phyloP scores from a whole-genome alignment of 2,888 invertebrate species.

The Trachelus tabidus region DNA sequence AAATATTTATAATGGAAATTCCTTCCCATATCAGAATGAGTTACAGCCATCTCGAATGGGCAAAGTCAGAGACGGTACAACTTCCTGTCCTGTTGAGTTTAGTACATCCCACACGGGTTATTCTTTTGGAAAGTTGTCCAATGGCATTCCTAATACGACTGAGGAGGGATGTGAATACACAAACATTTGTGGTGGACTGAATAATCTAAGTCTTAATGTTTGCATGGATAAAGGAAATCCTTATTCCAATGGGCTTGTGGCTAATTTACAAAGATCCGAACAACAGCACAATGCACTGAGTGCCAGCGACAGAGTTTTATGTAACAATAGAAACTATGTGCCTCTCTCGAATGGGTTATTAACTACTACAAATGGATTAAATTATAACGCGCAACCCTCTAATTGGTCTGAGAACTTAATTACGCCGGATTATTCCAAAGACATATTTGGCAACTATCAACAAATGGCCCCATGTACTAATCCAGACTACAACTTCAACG shows the following conservation, averaged over 20 bases:
- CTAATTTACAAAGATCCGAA: slow-evolving; percentile 23
- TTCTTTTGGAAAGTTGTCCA: slow-evolving; percentile 32
- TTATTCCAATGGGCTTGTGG: slow-evolving; percentile 41
- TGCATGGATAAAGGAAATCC: slow-evolving; percentile 43
- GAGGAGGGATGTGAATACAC: slow-evolving; percentile 49
- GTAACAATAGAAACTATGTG: slow-evolving; percentile 35
- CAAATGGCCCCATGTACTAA: slow-evolving; percentile 39
- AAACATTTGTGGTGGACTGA: slow-evolving; percentile 48
- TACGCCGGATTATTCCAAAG: slow-evolving; percentile 44
- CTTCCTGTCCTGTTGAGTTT: slow-evolving; percentile 27
- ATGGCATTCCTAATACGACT: slow-evolving; percentile 19
- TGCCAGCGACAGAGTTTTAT: slow-evolving; percentile 28
- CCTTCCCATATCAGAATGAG: slow-evolving; percentile 11
- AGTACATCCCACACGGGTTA: slow-evolving; percentile 31
- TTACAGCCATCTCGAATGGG: slow-evolving; percentile 18
- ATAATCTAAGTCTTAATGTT: slow-evolving; percentile 43
- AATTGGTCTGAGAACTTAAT: slow-evolving; percentile 49
- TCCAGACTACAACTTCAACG: slow-evolving; percentile 57
- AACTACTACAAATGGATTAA: slow-evolving; percentile 31
- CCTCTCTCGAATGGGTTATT: slow-evolving; percentile 31
- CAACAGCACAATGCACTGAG: slow-evolving; percentile 19
- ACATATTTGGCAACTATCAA: slow-evolving; percentile 55
- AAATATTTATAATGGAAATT: slow-evolving; percentile 50
- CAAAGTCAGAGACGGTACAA: slow-evolving; percentile 27
- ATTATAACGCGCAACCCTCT: slow-evolving; percentile 35